Conservation (phyloP, 2,797 vertebrate genomes). For the Fistularia commersonii region DNA sequence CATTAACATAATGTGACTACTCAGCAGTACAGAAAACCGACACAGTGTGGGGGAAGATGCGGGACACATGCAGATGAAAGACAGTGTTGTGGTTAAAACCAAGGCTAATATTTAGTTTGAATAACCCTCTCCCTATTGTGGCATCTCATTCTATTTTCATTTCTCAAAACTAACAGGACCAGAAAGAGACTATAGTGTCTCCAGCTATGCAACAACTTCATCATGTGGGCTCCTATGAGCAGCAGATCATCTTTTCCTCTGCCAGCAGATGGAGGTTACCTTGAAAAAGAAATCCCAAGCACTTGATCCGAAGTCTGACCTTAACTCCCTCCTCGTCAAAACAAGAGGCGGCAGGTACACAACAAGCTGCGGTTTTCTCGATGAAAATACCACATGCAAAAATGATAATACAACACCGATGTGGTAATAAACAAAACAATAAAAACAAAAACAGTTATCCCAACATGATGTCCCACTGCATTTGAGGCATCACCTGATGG, state of each 20-base stretch:
- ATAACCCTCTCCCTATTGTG: slow-evolving; percentile 33
- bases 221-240: slow-evolving; percentile 27
- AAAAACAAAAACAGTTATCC: too few species aligned
- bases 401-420: too few species aligned
- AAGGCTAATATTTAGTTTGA: slow-evolving; percentile 28
- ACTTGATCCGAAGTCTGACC: slow-evolving; percentile 36
- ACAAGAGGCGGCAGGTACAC: slow-evolving; percentile 35
- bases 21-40: slow-evolving; percentile 27
- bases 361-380: too few species aligned
- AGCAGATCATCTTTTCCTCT: slow-evolving; percentile 20
- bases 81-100: slow-evolving; percentile 32
- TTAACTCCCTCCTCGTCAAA: slow-evolving; percentile 28
- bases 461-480: too few species aligned
- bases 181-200: slow-evolving; percentile 1
- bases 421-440: too few species aligned
- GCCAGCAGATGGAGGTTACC: slow-evolving; percentile 29
- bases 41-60: slow-evolving; percentile 11
- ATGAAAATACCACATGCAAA: too few species aligned
- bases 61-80: slow-evolving; percentile 17
- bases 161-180: slow-evolving; percentile 9
- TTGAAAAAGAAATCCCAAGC: slow-evolving; percentile 24
- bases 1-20: slow-evolving; percentile 36
- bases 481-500: too few species aligned
- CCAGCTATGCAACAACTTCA: slow-evolving; percentile 42
- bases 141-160: slow-evolving; percentile 22